Conservation (phyloP, 1,140 invertebrate genomes). For the Dinoponera quadriceps region DNA sequence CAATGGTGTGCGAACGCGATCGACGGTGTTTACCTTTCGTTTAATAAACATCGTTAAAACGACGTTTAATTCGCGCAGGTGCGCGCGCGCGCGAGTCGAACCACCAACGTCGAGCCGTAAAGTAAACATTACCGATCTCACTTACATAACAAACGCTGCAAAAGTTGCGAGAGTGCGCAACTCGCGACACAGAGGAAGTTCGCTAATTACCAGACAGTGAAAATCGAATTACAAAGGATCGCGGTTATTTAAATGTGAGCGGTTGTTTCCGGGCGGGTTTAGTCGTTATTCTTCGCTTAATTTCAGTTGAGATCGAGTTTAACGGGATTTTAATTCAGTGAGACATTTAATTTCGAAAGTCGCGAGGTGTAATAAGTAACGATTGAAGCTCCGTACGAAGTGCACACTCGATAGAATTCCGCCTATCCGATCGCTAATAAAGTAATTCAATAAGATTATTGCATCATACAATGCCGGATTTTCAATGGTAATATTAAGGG, state of each 20-base stretch:
- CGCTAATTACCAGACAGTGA: background rate
- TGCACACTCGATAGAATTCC: no score
- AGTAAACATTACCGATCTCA: background rate
- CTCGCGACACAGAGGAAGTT: background rate
- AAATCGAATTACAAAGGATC: background rate
- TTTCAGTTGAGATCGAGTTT: background rate
- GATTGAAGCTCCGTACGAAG: no score
- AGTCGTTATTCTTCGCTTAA: background rate
- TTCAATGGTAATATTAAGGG: no score
- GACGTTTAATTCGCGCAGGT: background rate
- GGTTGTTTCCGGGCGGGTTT: background rate
- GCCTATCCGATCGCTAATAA: no score
- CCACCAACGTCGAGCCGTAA: no score
- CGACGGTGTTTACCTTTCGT: background rate
- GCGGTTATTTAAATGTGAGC: background rate
- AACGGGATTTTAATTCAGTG: slow-evolving; percentile 2
- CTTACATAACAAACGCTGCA: background rate
- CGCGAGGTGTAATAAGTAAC: background rate
- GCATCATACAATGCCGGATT: background rate
- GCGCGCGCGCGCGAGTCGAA: no score
- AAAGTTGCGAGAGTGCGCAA: background rate
- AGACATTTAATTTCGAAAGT: background rate
- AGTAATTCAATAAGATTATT: background rate
- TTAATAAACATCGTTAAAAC: background rate
- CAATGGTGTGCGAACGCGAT: background rate